Percentiles rank a stretch among this genome's conserved stretches.
Conservation (phyloP, 2,797 vertebrate genomes). For the Thaleichthys pacificus region DNA sequence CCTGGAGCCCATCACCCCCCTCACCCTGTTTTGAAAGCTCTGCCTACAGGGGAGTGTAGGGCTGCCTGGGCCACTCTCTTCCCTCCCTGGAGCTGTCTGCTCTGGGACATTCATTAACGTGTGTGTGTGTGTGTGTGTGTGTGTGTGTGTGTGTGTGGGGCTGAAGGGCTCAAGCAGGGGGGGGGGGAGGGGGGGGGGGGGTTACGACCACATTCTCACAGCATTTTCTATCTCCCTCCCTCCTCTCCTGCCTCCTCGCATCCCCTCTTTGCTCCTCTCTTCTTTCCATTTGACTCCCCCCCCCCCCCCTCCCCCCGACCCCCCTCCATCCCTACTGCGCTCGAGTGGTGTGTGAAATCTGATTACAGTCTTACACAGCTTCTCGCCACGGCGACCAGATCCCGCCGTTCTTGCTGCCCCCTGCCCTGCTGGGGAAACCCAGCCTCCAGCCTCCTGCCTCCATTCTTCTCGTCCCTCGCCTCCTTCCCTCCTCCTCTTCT, state of each 20-base stretch:
- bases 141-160: constrained; percentile 27
- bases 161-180: neutral
- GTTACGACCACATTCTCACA: neutral
- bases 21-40: no score
- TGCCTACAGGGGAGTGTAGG: no score
- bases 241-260: neutral
- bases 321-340: neutral
- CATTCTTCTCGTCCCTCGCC: no score
- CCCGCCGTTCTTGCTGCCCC: neutral
- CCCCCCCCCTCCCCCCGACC: neutral
- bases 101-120: no score
- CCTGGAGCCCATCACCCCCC: no score
- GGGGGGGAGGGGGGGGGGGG: neutral
- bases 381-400: neutral
- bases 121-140: neutral
- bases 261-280: neutral
- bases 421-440: neutral
- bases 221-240: neutral
- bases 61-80: no score
- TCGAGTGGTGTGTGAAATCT: constrained; percentile 3
- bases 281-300: neutral
- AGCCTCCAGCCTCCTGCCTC: no score
- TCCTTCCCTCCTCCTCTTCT: neutral
- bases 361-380: constrained; percentile 3
- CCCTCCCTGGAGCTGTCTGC: no score